Base-by-base conservation (phyloP, 23 tunicate genomes). In the Halocynthia aurantium region DNA sequence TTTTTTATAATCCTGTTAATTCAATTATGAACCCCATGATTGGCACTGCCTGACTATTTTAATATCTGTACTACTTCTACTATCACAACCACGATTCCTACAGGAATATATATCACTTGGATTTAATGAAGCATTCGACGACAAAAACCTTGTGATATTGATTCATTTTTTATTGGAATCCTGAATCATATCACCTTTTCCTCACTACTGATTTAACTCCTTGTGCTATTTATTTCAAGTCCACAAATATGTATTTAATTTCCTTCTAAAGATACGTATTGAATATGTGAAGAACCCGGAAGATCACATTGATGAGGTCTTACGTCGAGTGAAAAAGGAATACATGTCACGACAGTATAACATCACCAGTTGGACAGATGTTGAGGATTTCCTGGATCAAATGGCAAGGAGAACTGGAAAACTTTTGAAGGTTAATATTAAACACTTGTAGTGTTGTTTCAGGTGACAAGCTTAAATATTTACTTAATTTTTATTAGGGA, bases 281-380 rank as follows among this genome's bases (percentile, higher is more conserved):
- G 98, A 93, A 62, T 76, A 93, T 56, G 86, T 93, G 51, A 74
- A 82, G 51, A 83, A 87, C 11, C 93, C 98, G 40, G 94, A 87
- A 44, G 81, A 87, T 9, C 98, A 93, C 69, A 87, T 93, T 62
- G 84, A 77, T 5, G 98, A 93, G 67, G 84, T 93, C 6, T 68
- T 93, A 6, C 63, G 75, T 6, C 71, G 98, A 11, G 98, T 87
- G 11, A 87, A 93, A 70, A 77, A 67, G 21, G 98, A 87, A 77
- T 84, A 93, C 67, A 61, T 93, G 61, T 55, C 85, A 8, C 84
- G 88, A 13, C 89, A 87, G 76, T 93, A 93, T 60, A 81, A 66
- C 51, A 84, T 93, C 21, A 62, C 72, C 8, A 77, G 85, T 17
- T 93, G 98, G 98, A 57, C 73, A 5, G 82, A 85, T 51, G 22